A percentile compares a stretch with the other conserved stretches of the same genome.
These are phyloP conservation scores for Anguilla rostrata DNA, from an alignment of 2,113 vertebrate species.

Conservation along the genomic window DNA sequence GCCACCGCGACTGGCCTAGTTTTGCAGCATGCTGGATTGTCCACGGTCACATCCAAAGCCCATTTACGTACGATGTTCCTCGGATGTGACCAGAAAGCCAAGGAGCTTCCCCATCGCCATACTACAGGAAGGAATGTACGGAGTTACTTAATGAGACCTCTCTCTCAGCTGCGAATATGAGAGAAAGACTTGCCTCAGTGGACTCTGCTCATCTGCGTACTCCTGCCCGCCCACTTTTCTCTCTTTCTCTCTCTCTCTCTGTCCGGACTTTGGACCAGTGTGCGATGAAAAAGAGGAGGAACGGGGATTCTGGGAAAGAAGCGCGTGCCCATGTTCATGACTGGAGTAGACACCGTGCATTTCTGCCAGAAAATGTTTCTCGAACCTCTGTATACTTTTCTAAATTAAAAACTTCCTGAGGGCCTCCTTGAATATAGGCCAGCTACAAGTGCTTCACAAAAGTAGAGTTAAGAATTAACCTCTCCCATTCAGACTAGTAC, in stretches of 20 bases:
- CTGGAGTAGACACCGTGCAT: background rate
- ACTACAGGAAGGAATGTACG: background rate
- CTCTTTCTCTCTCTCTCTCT: slow-evolving; percentile 5
- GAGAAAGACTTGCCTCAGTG: background rate
- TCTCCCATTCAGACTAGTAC: background rate
- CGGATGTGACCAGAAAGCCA: background rate
- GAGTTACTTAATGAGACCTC: background rate
- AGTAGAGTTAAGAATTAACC: slow-evolving; percentile 8
- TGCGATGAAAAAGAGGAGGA: slow-evolving; percentile 29
- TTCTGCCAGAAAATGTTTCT: background rate
- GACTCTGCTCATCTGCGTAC: background rate
- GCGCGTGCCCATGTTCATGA: background rate
- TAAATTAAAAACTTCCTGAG: background rate
- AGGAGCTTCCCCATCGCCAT: background rate
- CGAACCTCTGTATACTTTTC: background rate
- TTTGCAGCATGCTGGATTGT: background rate
- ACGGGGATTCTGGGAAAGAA: slow-evolving; percentile 13
- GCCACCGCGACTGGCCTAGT: background rate
- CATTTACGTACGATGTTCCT: background rate
- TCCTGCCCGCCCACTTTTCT: slow-evolving; percentile 17
- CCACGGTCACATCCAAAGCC: background rate
- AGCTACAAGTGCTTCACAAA: background rate
- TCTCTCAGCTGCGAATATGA: background rate
- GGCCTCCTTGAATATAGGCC: background rate
- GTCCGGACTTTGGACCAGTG: slow-evolving; percentile 59